A percentile compares a stretch with the other conserved stretches of the same genome.
Evolutionary conservation across 2,113 vertebrate species (phyloP).

Genomic region (Neofelis nebulosa): DNA sequence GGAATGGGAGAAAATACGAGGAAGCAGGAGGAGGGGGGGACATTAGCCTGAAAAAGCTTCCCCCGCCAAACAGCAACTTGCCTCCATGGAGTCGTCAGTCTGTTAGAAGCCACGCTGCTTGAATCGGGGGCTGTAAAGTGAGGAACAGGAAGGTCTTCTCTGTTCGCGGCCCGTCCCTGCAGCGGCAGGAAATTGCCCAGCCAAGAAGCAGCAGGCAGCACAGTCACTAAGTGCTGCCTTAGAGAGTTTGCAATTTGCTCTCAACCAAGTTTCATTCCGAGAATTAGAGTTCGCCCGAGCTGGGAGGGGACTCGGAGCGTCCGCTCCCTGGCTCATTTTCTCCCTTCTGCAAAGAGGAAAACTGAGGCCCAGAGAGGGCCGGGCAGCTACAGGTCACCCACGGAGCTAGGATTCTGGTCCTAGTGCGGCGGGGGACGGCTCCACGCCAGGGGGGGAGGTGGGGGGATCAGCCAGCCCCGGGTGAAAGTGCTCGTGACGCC

Average conservation of each 20-base stretch:
- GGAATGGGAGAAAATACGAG: not conserved
- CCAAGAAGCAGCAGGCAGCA: not conserved
- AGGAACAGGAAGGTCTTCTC: not conserved
- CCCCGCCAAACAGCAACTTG: not conserved
- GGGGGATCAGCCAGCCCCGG: not conserved
- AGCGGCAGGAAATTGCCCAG: not conserved
- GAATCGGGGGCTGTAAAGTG: not conserved
- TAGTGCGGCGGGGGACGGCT: not conserved
- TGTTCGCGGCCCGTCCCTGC: not conserved
- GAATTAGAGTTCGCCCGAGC: not conserved
- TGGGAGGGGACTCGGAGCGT: not conserved
- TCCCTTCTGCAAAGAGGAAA: not conserved
- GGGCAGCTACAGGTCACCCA: rapidly evolving
- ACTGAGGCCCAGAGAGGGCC: not conserved
- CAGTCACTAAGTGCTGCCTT: not conserved
- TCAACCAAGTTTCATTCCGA: not conserved
- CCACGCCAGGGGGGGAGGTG: rapidly evolving
- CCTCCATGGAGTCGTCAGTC: not conserved
- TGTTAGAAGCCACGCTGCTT: not conserved
- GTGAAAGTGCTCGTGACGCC: rapidly evolving
- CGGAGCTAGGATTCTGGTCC: rapidly evolving
- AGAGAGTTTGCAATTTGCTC: not conserved
- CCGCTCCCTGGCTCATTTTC: no score
- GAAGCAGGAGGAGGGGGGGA: not conserved
- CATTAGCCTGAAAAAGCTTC: not conserved